Evolutionary conservation across 2,888 invertebrate genomes (phyloP), one percentile per base, ranked within the genome.

Genomic region (Cyrtodaria siliqua): DNA sequence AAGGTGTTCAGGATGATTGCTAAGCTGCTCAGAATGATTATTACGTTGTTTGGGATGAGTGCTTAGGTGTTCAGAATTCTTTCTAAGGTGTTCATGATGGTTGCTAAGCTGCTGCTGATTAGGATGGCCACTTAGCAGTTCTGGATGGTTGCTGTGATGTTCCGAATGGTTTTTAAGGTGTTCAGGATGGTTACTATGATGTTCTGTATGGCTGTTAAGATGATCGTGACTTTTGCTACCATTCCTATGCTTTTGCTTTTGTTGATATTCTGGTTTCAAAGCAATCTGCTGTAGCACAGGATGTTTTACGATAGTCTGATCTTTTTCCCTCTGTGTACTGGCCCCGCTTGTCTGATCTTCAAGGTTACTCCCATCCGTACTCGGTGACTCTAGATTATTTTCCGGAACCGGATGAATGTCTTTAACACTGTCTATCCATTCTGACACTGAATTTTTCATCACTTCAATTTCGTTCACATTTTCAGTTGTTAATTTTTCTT

Each of bases 391-490:
- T 27, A 78, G 53, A 52, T 69, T 61, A 24, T 59, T 56, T 38
- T 73, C 73, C 16, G 73, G 69, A 12, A 69, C 59, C 1, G 78
- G 63, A 23, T 61, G 69, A 8, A 69, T 61, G 47, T 77, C 67
- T 12, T 77, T 61, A 16, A 80, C 74, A 71, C 74, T 80, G 26
- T 80, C 74, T 20, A 80, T 71, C 80, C 80, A 80, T 24, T 80
- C 80, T 2, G 80, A 77, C 26, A 80, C 80, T 38, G 76, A 76
- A 67, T 73, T 80, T 40, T 77, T 80, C 71, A 80, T 53, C 18
- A 67, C 76, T 55, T 74, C 73, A 27, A 80, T 73, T 53, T 80
- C 80, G 70, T 47, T 73, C 26, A 80, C 80, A 66, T 80, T 80
- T n/a, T 73, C 80, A n/a, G 73, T 73, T 42, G 80, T 80, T 23